Percentiles rank a stretch among this genome's conserved stretches.
phyloP scores from a whole-genome alignment of 2,113 vertebrate species.

The Chitala chitala region DNA sequence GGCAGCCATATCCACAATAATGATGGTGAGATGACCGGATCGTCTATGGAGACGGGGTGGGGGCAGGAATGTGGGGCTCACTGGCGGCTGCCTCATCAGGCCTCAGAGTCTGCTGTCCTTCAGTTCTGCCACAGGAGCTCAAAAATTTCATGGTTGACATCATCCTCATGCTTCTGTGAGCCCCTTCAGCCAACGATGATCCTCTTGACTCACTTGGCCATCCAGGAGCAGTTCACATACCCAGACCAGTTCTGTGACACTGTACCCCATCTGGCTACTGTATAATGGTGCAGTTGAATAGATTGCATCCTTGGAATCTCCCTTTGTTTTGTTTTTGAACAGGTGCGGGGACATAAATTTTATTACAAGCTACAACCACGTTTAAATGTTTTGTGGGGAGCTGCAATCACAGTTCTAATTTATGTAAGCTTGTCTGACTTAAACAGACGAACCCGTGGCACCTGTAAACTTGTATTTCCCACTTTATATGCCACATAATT shows the following conservation, averaged over 20 bases:
- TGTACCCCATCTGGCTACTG: slow-evolving; percentile 26
- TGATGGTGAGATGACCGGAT: too few relatives aligned
- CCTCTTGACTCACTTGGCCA: slow-evolving; percentile 70
- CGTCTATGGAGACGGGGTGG: not conserved
- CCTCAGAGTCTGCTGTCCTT: slow-evolving; percentile 36
- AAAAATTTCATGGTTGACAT: slow-evolving; percentile 71
- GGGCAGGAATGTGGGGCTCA: slow-evolving; percentile 14
- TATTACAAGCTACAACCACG: too few relatives aligned
- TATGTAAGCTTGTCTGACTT: too few relatives aligned
- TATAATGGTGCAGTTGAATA: not conserved
- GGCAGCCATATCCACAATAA: not conserved
- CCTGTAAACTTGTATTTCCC: too few relatives aligned
- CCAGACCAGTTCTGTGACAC: slow-evolving; percentile 35
- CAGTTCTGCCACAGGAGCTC: slow-evolving; percentile 47
- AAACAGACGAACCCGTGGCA: too few relatives aligned
- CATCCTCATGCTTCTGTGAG: slow-evolving; percentile 63
- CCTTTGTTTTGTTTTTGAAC: not conserved
- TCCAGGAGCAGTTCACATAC: slow-evolving; percentile 64
- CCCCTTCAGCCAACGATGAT: slow-evolving; percentile 61
- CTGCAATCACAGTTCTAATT: too few relatives aligned
- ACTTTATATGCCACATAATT: too few relatives aligned
- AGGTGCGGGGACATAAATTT: too few relatives aligned
- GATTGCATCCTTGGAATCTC: not conserved
- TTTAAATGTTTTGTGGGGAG: too few relatives aligned
- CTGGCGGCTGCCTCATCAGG: slow-evolving; percentile 14